phyloP scores from a whole-genome alignment of 2,888 invertebrate genomes.

The Neria commutata region DNA sequence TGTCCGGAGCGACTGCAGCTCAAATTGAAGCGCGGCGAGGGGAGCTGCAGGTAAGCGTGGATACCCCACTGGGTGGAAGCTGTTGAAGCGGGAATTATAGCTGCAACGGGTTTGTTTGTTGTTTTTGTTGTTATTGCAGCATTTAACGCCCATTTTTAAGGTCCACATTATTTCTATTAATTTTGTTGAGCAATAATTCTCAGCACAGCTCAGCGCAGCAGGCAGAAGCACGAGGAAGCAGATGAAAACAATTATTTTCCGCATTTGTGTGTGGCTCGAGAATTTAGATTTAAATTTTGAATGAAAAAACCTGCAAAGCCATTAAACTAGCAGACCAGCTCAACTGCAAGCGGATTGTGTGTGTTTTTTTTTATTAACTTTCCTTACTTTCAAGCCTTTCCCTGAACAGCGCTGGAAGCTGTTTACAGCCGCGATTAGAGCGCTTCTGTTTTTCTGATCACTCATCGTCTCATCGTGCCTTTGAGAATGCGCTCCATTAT shows the following conservation, averaged over 20 bases:
- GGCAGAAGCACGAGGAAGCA: not conserved
- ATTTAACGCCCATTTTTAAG: constrained; percentile 3
- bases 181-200: not conserved
- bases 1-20: constrained; percentile 14
- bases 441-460: too few species aligned
- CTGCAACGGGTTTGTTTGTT: not conserved
- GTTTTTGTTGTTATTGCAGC: not conserved
- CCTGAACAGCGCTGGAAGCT: too few species aligned
- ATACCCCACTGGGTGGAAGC: constrained; percentile 8
- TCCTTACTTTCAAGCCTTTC: too few species aligned
- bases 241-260: not conserved
- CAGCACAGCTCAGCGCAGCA: not conserved
- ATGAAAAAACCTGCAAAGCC: constrained; percentile 14
- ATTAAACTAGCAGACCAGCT: constrained; percentile 11
- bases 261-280: not conserved
- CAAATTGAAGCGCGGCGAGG: constrained; percentile 12
- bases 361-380: too few species aligned
- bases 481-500: too few species aligned
- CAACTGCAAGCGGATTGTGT: not conserved
- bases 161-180: not conserved
- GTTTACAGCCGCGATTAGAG: too few species aligned
- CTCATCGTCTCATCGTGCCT: too few species aligned
- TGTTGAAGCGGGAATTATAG: constrained; percentile 5
- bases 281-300: too few species aligned
- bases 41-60: too few species aligned